Percentiles rank a stretch among this genome's conserved stretches.
These are phyloP conservation scores for Montipora capitata DNA, from an alignment of 92 coral and sea anemone genomes.

Conservation along the genomic window DNA sequence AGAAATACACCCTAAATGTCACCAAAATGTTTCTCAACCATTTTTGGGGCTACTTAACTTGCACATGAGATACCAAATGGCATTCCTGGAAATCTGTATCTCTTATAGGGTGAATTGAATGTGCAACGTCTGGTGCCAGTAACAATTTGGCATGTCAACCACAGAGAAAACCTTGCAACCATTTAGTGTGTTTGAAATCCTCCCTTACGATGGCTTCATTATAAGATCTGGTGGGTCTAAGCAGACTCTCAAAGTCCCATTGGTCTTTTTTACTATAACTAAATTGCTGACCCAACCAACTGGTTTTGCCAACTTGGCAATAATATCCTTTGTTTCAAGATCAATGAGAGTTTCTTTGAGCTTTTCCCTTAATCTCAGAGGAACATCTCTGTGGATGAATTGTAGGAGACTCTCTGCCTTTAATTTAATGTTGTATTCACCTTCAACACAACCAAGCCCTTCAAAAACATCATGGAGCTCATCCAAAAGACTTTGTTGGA, in stretches of 20 bases:
- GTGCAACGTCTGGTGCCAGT: too few species aligned
- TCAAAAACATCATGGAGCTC: conserved; percentile 43
- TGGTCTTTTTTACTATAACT: not conserved
- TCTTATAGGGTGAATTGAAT: too few species aligned
- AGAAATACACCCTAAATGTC: too few species aligned
- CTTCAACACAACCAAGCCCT: conserved; percentile 49
- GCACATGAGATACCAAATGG: too few species aligned
- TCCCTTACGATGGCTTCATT: conserved; percentile 43
- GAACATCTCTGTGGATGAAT: conserved; percentile 48
- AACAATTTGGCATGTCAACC: too few species aligned
- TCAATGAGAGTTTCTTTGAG: not conserved
- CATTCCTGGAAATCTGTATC: too few species aligned
- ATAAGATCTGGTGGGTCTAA: conserved; percentile 47
- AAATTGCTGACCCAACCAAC: conserved; percentile 59
- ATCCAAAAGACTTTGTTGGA: conserved; percentile 24
- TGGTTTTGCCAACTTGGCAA: conserved; percentile 27
- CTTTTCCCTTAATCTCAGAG: conserved; percentile 9
- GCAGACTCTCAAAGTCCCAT: conserved; percentile 47
- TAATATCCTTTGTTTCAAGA: conserved; percentile 1
- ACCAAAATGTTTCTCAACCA: too few species aligned
- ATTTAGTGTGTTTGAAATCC: not conserved
- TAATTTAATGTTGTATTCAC: conserved; percentile 44
- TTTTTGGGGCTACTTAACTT: too few species aligned
- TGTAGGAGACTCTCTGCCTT: conserved; percentile 36
- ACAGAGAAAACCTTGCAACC: too few species aligned